Evolutionary conservation across 1,140 invertebrate genomes (phyloP), one percentile per base, ranked within the genome.

Genomic region (Penaeus indicus): DNA sequence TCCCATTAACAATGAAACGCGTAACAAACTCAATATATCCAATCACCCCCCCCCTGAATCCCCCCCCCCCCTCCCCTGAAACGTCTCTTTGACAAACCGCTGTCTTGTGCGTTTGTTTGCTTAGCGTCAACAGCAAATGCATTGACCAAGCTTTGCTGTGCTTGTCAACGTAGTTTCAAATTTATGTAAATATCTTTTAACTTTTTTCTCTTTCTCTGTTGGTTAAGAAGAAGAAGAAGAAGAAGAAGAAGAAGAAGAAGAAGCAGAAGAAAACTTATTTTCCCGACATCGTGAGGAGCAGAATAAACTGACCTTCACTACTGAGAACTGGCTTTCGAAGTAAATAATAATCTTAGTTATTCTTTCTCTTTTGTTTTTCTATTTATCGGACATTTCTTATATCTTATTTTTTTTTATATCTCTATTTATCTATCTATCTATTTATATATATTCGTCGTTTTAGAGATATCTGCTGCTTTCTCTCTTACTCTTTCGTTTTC

Each of bases 231-330:
- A 47, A 47, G 47, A 47, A 13, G 11, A 13, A 77, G 72, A 77
- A 27, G 72, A 77, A 77, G 72, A 77, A 77, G 72, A 77, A 77
- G 72, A 77, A 77, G 72, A 77, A 77, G 72, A 77, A 77, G 72
- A 77, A 77, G 72, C 2, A 77, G 72, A 77, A 77, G 72, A 77
- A 27, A 77, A 3, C 32, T 19, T 38, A 78, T 11, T 32, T 42
- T 18, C 47, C 72, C 0, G 32, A 32, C 32, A 32, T 32, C 32
- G 32, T 32, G 2, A 32, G 32, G 32, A 32, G 32, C 32, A 32
- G 32, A 32, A 32, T 32, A 32, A 32, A 1, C 27, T 2, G 16
- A 27, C 2, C 72, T 77, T 11, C 27, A 27, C 1, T 22, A 32
- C 27, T 1, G 32, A 32, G 32, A 32, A 32, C 2, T 32, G 32